phyloP scores from a whole-genome alignment of 1,140 invertebrate genomes.

The Plutomurus gul region DNA sequence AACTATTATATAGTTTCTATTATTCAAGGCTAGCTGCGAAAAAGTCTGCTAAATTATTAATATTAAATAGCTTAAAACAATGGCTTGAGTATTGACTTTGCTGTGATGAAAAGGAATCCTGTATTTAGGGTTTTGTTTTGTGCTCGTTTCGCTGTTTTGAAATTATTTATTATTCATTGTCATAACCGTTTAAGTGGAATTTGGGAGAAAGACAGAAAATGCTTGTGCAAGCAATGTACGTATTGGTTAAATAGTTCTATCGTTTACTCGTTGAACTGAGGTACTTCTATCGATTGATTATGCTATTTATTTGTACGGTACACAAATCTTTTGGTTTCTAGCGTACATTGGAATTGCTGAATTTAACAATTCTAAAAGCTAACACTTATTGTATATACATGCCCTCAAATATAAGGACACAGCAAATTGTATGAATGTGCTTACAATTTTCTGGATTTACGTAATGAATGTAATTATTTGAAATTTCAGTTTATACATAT shows the following conservation, averaged over 20 bases:
- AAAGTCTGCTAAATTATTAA: not conserved
- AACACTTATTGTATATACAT: too few relatives aligned
- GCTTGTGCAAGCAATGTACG: not conserved
- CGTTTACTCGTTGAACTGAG: too few relatives aligned
- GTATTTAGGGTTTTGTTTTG: not conserved
- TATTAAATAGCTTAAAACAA: conserved; percentile 15
- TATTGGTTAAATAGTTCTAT: not conserved
- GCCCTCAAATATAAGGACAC: too few relatives aligned
- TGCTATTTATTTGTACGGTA: not conserved
- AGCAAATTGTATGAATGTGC: too few relatives aligned
- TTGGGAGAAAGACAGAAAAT: not conserved
- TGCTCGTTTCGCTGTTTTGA: not conserved
- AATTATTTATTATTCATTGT: conserved; percentile 12
- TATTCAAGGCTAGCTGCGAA: not conserved
- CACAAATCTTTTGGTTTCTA: too few relatives aligned
- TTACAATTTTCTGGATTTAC: too few relatives aligned
- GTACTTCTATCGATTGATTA: not conserved
- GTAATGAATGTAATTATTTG: too few relatives aligned
- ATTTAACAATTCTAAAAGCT: too few relatives aligned
- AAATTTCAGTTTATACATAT: too few relatives aligned
- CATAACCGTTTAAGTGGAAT: not conserved
- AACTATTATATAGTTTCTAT: too few relatives aligned
- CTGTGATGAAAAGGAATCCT: not conserved
- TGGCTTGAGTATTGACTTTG: too few relatives aligned
- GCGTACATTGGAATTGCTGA: too few relatives aligned